Evolutionary conservation across 2,888 invertebrate genomes (phyloP), one percentile per base, ranked within the genome.

Genomic region (Lysandra coridon): DNA sequence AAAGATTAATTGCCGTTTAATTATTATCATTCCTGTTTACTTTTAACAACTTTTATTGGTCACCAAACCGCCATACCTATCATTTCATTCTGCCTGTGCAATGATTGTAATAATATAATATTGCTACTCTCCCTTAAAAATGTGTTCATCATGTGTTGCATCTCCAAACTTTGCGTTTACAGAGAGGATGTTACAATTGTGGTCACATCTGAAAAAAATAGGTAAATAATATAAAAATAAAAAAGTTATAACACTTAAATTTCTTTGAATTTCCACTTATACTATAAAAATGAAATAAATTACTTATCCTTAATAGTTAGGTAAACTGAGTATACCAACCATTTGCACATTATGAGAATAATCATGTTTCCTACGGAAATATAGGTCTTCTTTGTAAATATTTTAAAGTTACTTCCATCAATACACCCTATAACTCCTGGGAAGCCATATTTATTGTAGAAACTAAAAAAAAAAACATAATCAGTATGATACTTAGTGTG

Each of bases 331-430:
- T 17, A 78, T 78, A 62, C 23, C 44, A 23, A 84, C 84, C 83
- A 84, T 83, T 83, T 83, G 83, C 1, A 83, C 83, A 83, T 85
- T 84, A 1, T 84, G 23, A 3, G 84, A 84, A 80, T 84, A 81
- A 73, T 80, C 84, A 33, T 83, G 81, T 73, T 84, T 84, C 1
- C 83, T 44, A 69, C 82, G 80, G 37, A 79, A 83, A 64, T 80
- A 83, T 23, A 79, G 7, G 78, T 78, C 80, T 60, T 80, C 81
- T 73, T 44, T 80, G 12, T 57, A 81, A 81, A 78, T 79, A 81
- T 83, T 79, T 33, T 78, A 78, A 81, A 82, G 73, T 81, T 81
- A n/a, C 80, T 78, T 44, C 69, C 73, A 3, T 73, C 73, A 73
- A 75, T 49, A 75, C 40, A 40, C 40, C n/a, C 53, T 40, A 75